Conservation (phyloP, 2,888 invertebrate genomes). For the Keiferia lycopersicella region DNA sequence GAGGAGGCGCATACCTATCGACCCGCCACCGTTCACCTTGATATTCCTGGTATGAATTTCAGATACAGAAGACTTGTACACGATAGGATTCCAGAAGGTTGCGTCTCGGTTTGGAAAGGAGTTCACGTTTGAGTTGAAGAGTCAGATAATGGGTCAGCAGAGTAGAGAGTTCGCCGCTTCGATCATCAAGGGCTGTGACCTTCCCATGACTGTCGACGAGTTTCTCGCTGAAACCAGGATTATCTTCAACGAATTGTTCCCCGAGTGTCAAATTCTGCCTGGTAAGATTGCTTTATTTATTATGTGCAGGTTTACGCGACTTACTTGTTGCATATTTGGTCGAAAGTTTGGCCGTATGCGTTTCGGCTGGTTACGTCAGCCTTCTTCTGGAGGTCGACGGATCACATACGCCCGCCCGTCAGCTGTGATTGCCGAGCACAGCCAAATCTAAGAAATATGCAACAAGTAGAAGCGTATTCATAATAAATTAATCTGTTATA, state of each 20-base stretch:
- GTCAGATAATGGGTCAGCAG: conserved; percentile 86
- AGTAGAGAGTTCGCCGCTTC: conserved; percentile 82
- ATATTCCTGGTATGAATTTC: conserved; percentile 45
- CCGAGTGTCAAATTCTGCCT: conserved; percentile 84
- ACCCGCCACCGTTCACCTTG: conserved; percentile 9
- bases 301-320: too few relatives aligned
- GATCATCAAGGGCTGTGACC: conserved; percentile 81
- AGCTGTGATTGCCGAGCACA: too few relatives aligned
- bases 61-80: conserved; percentile 92
- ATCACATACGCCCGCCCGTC: too few relatives aligned
- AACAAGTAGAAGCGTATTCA: too few relatives aligned
- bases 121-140: conserved; percentile 90
- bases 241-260: conserved; percentile 82
- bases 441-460: too few relatives aligned
- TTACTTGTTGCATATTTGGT: too few relatives aligned
- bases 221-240: conserved; percentile 81
- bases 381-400: too few relatives aligned
- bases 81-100: conserved; percentile 85
- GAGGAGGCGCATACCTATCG: not conserved
- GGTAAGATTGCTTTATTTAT: conserved; percentile 68
- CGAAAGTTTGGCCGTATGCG: too few relatives aligned
- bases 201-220: conserved; percentile 86
- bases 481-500: too few relatives aligned
- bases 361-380: too few relatives aligned
- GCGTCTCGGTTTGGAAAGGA: conserved; percentile 85